Conservation (phyloP, 2,797 vertebrate genomes). For the Synaphobranchus kaupii region DNA sequence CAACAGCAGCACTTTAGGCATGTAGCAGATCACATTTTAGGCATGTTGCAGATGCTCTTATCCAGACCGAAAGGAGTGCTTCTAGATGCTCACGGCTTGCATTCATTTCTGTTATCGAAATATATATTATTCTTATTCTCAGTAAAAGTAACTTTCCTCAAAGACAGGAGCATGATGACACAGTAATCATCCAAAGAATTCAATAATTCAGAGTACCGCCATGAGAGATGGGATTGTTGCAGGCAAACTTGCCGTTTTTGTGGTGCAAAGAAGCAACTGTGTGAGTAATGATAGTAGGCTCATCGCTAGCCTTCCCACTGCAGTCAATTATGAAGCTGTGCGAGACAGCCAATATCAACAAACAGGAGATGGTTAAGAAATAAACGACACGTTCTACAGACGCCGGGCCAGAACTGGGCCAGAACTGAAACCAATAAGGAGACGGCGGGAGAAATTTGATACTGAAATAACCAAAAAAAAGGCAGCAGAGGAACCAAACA, state of each 20-base stretch:
- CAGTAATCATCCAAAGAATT: not conserved
- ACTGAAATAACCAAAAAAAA: not conserved
- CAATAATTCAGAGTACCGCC: not conserved
- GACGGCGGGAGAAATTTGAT: not conserved
- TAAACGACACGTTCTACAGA: not conserved
- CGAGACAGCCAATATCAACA: not conserved
- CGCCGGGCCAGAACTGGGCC: not conserved
- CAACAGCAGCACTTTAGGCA: not conserved
- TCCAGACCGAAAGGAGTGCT: too few species aligned
- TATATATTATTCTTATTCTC: not conserved
- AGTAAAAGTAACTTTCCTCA: not conserved
- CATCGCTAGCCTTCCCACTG: not conserved
- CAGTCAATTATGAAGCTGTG: not conserved
- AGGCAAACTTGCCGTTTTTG: not conserved
- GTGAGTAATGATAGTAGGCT: not conserved
- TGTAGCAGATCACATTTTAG: too few species aligned
- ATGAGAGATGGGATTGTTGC: not conserved
- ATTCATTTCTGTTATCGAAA: too few species aligned
- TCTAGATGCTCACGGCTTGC: too few species aligned
- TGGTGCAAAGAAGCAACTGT: not conserved
- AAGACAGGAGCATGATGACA: not conserved
- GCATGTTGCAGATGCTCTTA: too few species aligned
- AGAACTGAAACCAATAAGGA: not conserved
- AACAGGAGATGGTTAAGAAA: not conserved
- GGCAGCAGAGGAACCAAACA: not conserved